phyloP scores from a whole-genome alignment of 2,113 vertebrate species.

The Murina feae region DNA sequence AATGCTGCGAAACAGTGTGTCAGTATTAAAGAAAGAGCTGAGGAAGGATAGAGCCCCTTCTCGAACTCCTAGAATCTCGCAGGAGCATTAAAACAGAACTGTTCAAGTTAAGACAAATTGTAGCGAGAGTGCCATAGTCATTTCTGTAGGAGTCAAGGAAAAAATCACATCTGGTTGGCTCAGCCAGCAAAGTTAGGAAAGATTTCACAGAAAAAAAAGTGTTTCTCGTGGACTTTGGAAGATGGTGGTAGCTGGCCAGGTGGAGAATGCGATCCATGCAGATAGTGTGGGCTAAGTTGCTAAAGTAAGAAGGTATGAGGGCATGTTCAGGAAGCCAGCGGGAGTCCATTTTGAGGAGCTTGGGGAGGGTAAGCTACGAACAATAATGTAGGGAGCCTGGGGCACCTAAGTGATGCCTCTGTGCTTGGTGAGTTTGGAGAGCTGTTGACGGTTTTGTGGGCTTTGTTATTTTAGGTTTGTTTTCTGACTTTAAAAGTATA shows the following conservation, averaged over 20 bases:
- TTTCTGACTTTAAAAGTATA: slow-evolving; percentile 13
- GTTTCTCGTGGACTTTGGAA: slow-evolving; percentile 3
- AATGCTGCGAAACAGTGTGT: slow-evolving; percentile 17
- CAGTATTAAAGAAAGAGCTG: background rate
- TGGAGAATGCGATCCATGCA: background rate
- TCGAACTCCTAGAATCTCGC: background rate
- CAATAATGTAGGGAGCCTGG: background rate
- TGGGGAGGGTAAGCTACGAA: background rate
- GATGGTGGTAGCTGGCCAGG: background rate
- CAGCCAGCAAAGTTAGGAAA: background rate
- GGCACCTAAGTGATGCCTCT: background rate
- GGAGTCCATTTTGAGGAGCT: background rate
- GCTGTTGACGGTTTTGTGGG: background rate
- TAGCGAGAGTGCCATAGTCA: background rate
- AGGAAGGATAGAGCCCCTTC: background rate
- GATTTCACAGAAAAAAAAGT: background rate
- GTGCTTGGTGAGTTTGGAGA: background rate
- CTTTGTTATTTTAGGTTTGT: background rate
- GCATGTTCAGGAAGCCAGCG: background rate
- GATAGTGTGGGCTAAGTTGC: background rate
- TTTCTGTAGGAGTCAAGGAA: background rate
- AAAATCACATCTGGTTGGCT: background rate
- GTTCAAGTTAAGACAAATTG: background rate
- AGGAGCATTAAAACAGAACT: background rate
- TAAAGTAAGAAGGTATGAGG: background rate